A percentile compares a stretch with the other conserved stretches of the same genome.
Evolutionary conservation across 1,140 invertebrate genomes (phyloP).

Genomic region (Drosophila miranda): DNA sequence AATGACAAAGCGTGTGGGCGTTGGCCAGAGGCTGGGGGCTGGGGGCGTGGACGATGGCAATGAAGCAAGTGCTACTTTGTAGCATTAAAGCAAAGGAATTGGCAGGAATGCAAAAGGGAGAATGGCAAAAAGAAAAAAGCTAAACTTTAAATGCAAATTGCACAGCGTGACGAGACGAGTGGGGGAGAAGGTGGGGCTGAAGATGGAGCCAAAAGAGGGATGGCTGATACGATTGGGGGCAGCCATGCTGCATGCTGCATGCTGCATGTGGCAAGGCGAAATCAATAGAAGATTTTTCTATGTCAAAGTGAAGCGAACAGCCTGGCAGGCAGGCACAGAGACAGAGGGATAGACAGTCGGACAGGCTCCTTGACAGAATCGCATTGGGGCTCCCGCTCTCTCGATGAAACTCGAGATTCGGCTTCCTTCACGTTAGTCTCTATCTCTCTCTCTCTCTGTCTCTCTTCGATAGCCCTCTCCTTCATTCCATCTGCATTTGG

Average conservation of each 20-base stretch:
- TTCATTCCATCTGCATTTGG: conserved; percentile 21
- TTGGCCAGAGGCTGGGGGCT: conserved; percentile 29
- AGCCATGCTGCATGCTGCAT: no score
- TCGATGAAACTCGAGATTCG: neutral
- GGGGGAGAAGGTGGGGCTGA: neutral
- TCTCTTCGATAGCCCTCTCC: neutral
- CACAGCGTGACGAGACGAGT: conserved; percentile 31
- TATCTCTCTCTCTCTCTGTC: conserved; percentile 3
- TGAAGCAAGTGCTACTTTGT: conserved; percentile 67
- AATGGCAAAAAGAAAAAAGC: neutral
- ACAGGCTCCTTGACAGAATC: conserved; percentile 16
- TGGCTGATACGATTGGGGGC: neutral
- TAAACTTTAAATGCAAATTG: conserved; percentile 76
- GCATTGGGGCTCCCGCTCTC: neutral
- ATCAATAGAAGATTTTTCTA: conserved; percentile 77
- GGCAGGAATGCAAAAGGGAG: conserved; percentile 2
- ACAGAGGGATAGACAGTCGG: neutral
- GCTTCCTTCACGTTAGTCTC: neutral
- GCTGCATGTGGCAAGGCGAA: conserved; percentile 28
- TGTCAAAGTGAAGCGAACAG: conserved; percentile 62
- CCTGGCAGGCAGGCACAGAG: conserved; percentile 5
- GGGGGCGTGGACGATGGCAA: conserved; percentile 24
- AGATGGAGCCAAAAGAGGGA: conserved; percentile 1
- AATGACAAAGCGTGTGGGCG: conserved; percentile 71
- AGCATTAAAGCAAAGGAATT: conserved; percentile 64